phyloP scores from a whole-genome alignment of 2,888 invertebrate genomes.

The Odontomyia ornata region DNA sequence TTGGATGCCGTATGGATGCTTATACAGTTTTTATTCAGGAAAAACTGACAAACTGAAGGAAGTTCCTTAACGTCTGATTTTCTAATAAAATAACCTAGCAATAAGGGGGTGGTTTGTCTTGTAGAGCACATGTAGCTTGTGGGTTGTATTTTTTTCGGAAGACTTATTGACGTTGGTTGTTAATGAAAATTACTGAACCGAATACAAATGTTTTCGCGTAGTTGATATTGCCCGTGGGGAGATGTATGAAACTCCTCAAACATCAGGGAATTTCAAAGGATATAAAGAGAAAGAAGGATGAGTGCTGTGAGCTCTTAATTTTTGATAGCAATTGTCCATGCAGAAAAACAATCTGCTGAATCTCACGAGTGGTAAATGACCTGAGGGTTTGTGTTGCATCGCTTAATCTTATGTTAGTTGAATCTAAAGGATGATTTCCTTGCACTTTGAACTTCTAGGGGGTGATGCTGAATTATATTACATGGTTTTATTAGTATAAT shows the following conservation, averaged over 20 bases:
- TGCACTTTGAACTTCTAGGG: not conserved
- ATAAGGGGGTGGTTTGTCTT: not conserved
- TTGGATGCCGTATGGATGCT: not conserved
- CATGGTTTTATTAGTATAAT: not conserved
- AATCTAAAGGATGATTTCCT: not conserved
- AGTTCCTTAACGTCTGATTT: not conserved
- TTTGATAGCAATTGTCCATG: slow-evolving; percentile 22
- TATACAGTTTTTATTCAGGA: not conserved
- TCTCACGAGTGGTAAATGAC: slow-evolving; percentile 9
- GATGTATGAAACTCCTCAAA: not conserved
- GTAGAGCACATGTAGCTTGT: not conserved
- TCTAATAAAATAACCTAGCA: slow-evolving; percentile 9
- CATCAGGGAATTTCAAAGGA: not conserved
- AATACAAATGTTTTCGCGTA: slow-evolving; percentile 25
- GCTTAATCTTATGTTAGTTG: not conserved
- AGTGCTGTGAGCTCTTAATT: not conserved
- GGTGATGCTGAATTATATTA: too few species aligned
- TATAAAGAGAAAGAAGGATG: not conserved
- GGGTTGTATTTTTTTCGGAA: not conserved
- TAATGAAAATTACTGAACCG: slow-evolving; percentile 39
- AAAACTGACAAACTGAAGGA: not conserved
- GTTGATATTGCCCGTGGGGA: not conserved
- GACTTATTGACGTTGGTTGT: slow-evolving; percentile 18
- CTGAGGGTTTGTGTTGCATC: not conserved
- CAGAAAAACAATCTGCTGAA: slow-evolving; percentile 35